phyloP scores from a whole-genome alignment of 2,113 vertebrate species.

The Zapus hudsonius region DNA sequence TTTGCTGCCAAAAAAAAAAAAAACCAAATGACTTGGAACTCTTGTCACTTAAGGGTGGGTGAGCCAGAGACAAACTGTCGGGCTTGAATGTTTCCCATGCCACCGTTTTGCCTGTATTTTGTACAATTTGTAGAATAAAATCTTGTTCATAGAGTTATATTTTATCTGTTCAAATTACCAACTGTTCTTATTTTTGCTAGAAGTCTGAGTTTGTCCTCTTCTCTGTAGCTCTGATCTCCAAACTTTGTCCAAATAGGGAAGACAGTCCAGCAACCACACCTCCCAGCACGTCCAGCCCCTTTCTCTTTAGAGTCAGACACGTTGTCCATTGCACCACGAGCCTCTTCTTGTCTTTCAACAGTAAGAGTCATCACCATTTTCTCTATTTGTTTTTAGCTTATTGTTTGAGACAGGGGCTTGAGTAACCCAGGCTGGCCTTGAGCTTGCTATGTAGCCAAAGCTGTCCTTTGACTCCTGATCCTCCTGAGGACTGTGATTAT shows the following conservation, averaged over 20 bases:
- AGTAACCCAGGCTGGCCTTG: neutral
- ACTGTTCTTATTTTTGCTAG: neutral
- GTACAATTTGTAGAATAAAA: neutral
- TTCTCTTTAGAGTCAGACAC: too few species aligned
- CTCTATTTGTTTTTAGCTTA: neutral
- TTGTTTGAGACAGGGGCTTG: neutral
- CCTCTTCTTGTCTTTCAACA: neutral
- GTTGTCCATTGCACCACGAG: too few species aligned
- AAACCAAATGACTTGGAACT: neutral
- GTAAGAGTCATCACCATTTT: neutral
- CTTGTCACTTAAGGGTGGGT: neutral
- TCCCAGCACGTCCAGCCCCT: neutral
- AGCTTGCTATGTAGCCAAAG: neutral
- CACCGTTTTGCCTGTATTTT: neutral
- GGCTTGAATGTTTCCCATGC: neutral
- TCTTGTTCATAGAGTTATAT: neutral
- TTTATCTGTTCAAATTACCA: constrained; percentile 12
- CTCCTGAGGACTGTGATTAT: neutral
- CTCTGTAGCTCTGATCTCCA: neutral
- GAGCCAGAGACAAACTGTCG: neutral
- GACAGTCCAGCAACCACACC: neutral
- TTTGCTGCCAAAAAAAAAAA: neutral
- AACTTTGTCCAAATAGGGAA: neutral
- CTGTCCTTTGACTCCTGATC: neutral
- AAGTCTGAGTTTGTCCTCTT: neutral